A percentile compares a stretch with the other conserved stretches of the same genome.
phyloP scores from a whole-genome alignment of 2,113 vertebrate genomes.

The Chamaea fasciata region DNA sequence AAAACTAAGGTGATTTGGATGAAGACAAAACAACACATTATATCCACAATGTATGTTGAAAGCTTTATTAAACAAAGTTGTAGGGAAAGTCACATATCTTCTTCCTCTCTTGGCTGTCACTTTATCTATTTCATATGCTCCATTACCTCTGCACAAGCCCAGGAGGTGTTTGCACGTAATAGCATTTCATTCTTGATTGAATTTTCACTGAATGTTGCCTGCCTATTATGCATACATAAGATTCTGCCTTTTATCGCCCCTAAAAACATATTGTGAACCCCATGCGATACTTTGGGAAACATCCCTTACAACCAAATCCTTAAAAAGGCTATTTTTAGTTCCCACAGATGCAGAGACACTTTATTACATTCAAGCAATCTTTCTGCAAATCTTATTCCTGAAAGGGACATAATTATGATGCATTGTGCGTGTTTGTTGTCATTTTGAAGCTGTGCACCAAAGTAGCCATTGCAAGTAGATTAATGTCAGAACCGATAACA shows the following conservation, averaged over 20 bases:
- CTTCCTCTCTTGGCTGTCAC: constrained; percentile 54
- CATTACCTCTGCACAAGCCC: constrained; percentile 69
- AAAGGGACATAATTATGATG: not conserved
- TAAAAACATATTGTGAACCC: constrained; percentile 16
- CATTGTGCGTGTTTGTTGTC: not conserved
- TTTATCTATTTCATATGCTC: constrained; percentile 66
- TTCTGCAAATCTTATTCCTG: not conserved
- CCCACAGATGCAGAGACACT: not conserved
- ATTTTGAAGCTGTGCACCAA: not conserved
- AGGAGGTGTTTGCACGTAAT: constrained; percentile 64
- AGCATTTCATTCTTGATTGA: constrained; percentile 70
- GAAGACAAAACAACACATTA: constrained; percentile 40
- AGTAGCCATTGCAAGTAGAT: not conserved
- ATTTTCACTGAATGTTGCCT: constrained; percentile 48
- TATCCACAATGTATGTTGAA: constrained; percentile 6
- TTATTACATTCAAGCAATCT: not conserved
- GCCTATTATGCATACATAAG: constrained; percentile 17
- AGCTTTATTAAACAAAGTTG: constrained; percentile 65
- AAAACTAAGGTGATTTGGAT: constrained; percentile 50
- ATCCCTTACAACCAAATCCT: not conserved
- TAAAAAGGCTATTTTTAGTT: not conserved
- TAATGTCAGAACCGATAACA: not conserved
- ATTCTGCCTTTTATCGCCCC: constrained; percentile 6
- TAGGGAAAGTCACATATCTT: constrained; percentile 49
- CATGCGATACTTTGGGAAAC: not conserved